Conservation (phyloP, 2,888 invertebrate genomes). For the Cerastoderma edule region DNA sequence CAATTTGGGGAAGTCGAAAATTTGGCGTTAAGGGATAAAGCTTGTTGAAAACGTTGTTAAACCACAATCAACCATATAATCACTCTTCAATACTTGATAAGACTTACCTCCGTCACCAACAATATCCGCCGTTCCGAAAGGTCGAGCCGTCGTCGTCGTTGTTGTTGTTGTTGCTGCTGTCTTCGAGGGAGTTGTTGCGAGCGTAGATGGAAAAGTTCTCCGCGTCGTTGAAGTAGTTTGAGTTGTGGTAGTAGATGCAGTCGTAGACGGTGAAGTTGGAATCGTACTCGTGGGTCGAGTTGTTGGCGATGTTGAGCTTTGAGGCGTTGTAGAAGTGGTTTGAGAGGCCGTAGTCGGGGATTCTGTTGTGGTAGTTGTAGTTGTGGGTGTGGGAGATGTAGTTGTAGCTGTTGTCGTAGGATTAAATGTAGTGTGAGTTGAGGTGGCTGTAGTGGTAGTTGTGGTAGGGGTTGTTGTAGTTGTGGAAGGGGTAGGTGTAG, state of each 20-base stretch:
- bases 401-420: neutral
- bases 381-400: neutral
- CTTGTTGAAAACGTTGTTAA: no score
- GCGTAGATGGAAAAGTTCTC: neutral
- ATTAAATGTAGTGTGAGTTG: neutral
- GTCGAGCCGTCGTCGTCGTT: neutral
- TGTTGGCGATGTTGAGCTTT: neutral
- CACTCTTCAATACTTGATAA: no score
- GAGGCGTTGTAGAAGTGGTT: neutral
- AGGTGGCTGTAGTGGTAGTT: neutral
- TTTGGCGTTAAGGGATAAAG: no score
- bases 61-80: no score
- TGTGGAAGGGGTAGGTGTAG: neutral
- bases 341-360: neutral
- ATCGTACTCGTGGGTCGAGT: neutral
- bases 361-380: neutral
- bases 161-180: neutral
- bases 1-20: no score
- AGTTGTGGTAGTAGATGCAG: neutral
- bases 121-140: neutral
- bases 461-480: neutral
- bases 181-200: neutral
- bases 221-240: neutral
- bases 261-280: neutral
- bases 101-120: constrained; percentile 19